These are phyloP conservation scores for Falco novaeseelandiae DNA, from an alignment of 2,797 vertebrate genomes.

Conservation along the genomic window DNA sequence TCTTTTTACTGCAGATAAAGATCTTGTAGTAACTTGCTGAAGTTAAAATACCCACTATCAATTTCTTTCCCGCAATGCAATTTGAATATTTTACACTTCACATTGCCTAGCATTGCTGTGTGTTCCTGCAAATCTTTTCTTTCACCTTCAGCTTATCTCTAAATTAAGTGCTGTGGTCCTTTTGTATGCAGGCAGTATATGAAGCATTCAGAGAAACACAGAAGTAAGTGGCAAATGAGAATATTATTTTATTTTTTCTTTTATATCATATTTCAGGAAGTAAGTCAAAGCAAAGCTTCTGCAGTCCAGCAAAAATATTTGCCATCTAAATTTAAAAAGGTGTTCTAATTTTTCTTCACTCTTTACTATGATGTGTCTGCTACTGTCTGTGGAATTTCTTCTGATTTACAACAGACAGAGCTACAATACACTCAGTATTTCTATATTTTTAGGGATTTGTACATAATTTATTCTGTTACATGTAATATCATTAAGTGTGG, in stretches of 20 bases:
- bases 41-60: neutral
- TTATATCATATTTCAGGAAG: neutral
- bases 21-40: neutral
- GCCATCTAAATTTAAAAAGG: neutral
- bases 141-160: neutral
- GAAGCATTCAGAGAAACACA: neutral
- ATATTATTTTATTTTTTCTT: neutral
- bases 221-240: neutral
- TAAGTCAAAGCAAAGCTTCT: neutral
- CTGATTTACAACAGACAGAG: neutral
- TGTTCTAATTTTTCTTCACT: neutral
- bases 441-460: neutral
- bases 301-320: neutral
- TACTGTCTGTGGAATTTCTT: neutral
- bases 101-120: neutral
- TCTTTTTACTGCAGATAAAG: neutral
- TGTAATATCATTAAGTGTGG: conserved; percentile 41
- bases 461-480: conserved; percentile 39
- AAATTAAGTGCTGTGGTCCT: neutral
- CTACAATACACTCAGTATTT: neutral
- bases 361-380: neutral
- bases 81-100: neutral
- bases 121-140: neutral
- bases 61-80: neutral
- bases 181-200: neutral